phyloP scores from a whole-genome alignment of 2,888 invertebrate genomes.

The Itoplectis maculator region DNA sequence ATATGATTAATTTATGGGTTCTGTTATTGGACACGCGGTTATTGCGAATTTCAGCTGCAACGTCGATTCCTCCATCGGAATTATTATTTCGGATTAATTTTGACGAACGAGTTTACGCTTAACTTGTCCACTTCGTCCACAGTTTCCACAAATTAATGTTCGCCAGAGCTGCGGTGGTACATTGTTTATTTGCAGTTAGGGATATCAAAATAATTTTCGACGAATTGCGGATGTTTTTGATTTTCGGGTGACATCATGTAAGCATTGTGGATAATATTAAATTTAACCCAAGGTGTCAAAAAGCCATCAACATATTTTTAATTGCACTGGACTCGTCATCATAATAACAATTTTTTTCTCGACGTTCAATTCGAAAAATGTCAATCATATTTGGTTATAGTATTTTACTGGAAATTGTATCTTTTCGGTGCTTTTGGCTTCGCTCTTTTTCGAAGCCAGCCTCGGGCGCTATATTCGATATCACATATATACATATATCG shows the following conservation, averaged over 20 bases:
- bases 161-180: not conserved
- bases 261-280: too few relatives aligned
- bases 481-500: not conserved
- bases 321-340: not conserved
- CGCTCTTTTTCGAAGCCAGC: not conserved
- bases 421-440: constrained; percentile 1
- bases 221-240: not conserved
- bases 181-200: not conserved
- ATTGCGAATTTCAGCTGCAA: not conserved
- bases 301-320: not conserved
- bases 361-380: not conserved
- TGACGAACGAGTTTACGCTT: constrained; percentile 9
- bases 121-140: not conserved
- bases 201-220: not conserved
- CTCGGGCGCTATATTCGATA: constrained; percentile 8
- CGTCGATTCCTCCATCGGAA: not conserved
- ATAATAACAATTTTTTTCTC: not conserved
- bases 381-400: not conserved
- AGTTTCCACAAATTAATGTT: not conserved
- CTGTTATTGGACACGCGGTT: constrained; percentile 16
- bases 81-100: constrained; percentile 24
- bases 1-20: constrained; percentile 55
- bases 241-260: too few relatives aligned
- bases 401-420: not conserved
- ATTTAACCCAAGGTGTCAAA: not conserved